Evolutionary conservation across 2,888 invertebrate genomes (phyloP), one percentile per base, ranked within the genome.

Genomic region (Andrena fulva): DNA sequence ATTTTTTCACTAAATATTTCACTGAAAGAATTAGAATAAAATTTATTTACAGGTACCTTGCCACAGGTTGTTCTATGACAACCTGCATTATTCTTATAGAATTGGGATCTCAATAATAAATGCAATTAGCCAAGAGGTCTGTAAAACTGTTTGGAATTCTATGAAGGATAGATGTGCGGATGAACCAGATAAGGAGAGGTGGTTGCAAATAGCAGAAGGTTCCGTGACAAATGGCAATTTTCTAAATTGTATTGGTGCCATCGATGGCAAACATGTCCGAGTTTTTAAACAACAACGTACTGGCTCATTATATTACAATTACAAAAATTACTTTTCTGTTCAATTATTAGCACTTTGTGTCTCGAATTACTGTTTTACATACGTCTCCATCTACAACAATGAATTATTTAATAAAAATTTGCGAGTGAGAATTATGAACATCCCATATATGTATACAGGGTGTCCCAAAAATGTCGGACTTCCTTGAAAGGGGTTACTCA

Each of bases 341-440:
- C 20, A 20, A 20, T 20, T 20, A 20, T 20, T 20, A 20, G 0
- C 20, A 20, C 0, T 20, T 20, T 20, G 20, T 20, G 20, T 20
- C 33, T 63, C 63, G 7, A 63, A 63, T 33, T 63, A 63, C 33
- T 63, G 63, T 33, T 63, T 63, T 33, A 7, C 31, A 2, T 63
- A 63, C n/a, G 33, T 63, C 27, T 27, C 27, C 1, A 27, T 27
- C 1, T 27, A 27, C 1, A 27, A 27, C 2, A 27, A 27, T 27
- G 1, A 1, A 27, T 27, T 27, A 27, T 27, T 27, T 27, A 27
- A 27, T 27, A 27, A 27, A 27, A 20, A 20, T 20, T 20, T 20
- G 20, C 20, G 20, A 20, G 20, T 20, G 20, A 20, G 20, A 20
- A 20, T 20, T 20, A 20, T 20, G 20, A 20, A 20, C 20, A 20